Evolutionary conservation across 1,140 invertebrate species (phyloP), one percentile per base, ranked within the genome.

Genomic region (Antheraea pernyi): DNA sequence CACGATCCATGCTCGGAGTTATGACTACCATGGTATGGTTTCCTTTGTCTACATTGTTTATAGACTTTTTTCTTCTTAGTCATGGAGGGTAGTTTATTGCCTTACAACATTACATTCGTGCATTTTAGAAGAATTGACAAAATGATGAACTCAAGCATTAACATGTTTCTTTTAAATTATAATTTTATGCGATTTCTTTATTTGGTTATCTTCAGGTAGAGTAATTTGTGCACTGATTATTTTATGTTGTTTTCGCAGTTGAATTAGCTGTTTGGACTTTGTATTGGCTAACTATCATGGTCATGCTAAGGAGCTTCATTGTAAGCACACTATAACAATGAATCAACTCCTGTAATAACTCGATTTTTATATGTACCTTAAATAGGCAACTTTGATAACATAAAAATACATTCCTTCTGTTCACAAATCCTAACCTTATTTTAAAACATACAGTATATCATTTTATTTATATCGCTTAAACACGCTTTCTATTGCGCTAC

Each of bases 1-100:
- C 87, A 85, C 88, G 86, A 92, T 89, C 90, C 88, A 92, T 92
- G 90, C 90, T 92, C 87, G 90, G 90, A 91, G 90, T 90, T 92
- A 92, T 92, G 90, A 92, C 90, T 90, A 92, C 90, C 87, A 92
- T 92, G 90, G 90, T 92, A 92, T 91, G 90, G 90, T 92, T 92
- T 91, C 84, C 90, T 92, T 92, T 92, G 90, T 92, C 85, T 89
- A 86, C 81, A 81, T 88, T 76, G 68, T 72, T 72, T 85, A 86
- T 80, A 75, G 85, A 86, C 69, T 79, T 81, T 79, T 83, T 80
- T 83, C 79, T 87, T 83, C 75, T 81, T 88, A 84, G 81, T 83
- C 82, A 83, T 77, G 74, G 79, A 81, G 81, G 80, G 74, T 88
- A 88, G 88, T 78, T 82, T 77, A 77, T 75, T 75, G 73, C 71